Evolutionary conservation across 2,888 invertebrate species (phyloP).

Genomic region (Drosophila testacea): DNA sequence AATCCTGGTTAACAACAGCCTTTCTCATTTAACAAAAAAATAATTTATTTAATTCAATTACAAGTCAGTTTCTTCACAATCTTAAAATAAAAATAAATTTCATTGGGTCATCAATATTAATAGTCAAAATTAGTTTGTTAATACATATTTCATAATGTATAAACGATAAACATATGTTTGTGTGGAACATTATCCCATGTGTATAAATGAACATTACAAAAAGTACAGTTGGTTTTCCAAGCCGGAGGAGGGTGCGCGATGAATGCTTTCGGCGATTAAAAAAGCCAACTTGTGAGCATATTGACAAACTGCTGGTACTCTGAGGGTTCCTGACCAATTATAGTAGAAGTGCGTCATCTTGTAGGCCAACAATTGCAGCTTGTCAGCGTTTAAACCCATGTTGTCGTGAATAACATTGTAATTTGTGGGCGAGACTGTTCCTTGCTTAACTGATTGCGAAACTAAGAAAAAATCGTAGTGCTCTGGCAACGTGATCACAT

Average conservation of each 20-base stretch:
- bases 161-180: too few relatives aligned
- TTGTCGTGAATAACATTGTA: constrained; percentile 94
- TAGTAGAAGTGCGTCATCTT: constrained; percentile 96
- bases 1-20: neutral
- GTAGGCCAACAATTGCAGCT: constrained; percentile 93
- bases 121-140: neutral
- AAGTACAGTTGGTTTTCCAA: constrained; percentile 89
- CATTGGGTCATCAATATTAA: too few relatives aligned
- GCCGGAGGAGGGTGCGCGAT: constrained; percentile 87
- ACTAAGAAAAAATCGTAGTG: constrained; percentile 96
- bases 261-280: constrained; percentile 92
- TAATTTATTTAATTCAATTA: neutral
- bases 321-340: constrained; percentile 94
- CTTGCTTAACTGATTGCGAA: constrained; percentile 94
- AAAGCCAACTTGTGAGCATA: constrained; percentile 98
- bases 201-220: constrained; percentile 85
- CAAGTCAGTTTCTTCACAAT: too few relatives aligned
- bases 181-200: too few relatives aligned
- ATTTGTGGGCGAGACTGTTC: constrained; percentile 95
- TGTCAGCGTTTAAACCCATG: constrained; percentile 89
- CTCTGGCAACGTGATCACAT: constrained; percentile 92
- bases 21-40: neutral
- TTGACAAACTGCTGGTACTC: constrained; percentile 97
- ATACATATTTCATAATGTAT: neutral
- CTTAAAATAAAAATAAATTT: too few relatives aligned